phyloP scores from a whole-genome alignment of 2,888 invertebrate genomes.

The Eupithecia abbreviata region DNA sequence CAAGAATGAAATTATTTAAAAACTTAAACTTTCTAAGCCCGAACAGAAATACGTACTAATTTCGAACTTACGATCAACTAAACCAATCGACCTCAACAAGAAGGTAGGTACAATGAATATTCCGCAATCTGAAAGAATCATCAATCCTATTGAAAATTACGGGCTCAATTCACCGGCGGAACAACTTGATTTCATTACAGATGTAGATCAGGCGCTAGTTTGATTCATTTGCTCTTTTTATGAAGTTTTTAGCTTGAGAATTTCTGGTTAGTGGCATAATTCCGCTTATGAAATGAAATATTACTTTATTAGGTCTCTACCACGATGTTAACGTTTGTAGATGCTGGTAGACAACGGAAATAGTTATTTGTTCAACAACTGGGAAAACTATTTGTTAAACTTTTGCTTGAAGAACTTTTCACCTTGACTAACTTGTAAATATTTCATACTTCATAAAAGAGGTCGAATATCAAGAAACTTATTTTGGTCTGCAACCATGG shows the following conservation, averaged over 20 bases:
- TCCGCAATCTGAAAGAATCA: constrained; percentile 31
- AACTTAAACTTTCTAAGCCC: background rate
- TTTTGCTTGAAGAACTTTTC: too few species aligned
- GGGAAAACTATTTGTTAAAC: too few species aligned
- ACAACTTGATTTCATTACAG: constrained; percentile 12
- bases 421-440: too few species aligned
- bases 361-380: too few species aligned
- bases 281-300: background rate
- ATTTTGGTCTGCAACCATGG: too few species aligned
- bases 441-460: too few species aligned
- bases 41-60: background rate
- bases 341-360: too few species aligned
- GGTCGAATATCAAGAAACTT: too few species aligned
- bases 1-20: too few species aligned
- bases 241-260: background rate
- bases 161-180: constrained; percentile 1
- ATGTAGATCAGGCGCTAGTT: constrained; percentile 2
- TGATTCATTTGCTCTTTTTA: constrained; percentile 12
- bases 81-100: background rate
- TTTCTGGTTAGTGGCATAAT: background rate
- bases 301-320: too few species aligned
- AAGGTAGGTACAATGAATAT: background rate
- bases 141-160: constrained; percentile 44
- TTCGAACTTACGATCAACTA: background rate
- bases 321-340: too few species aligned